Conservation (phyloP, 2,113 vertebrate species). For the Ursus arctos region DNA sequence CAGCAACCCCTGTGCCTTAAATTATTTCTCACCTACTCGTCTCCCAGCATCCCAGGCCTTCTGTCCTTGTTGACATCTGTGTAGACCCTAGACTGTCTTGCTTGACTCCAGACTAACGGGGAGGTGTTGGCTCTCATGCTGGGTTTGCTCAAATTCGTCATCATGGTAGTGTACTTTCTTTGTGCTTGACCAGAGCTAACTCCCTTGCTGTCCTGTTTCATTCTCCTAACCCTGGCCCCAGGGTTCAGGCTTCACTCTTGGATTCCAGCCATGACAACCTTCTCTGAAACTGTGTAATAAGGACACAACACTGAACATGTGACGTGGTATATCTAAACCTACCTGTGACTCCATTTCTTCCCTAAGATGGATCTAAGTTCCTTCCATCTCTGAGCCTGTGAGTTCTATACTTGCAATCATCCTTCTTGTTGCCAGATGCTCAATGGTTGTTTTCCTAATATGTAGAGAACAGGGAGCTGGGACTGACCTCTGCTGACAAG, state of each 20-base stretch:
- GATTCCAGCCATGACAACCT: not conserved
- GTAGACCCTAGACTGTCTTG: not conserved
- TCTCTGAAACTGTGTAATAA: not conserved
- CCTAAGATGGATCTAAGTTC: too few relatives aligned
- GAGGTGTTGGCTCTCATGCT: not conserved
- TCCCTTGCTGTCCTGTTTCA: not conserved
- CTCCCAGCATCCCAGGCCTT: not conserved
- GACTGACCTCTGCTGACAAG: not conserved
- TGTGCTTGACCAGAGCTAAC: not conserved
- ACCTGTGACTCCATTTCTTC: not conserved
- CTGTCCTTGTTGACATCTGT: not conserved
- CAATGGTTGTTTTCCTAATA: not conserved
- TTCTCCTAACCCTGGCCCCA: not conserved
- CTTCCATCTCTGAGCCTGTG: not conserved
- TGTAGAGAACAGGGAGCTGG: rapidly evolving
- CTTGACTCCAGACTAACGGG: not conserved
- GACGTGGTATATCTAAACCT: not conserved
- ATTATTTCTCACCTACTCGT: not conserved
- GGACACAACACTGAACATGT: not conserved
- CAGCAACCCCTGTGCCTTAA: not conserved
- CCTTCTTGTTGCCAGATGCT: not conserved
- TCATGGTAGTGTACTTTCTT: not conserved
- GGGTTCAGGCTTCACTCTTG: not conserved
- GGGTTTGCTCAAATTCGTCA: not conserved
- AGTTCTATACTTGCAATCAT: not conserved